Percentiles rank a stretch among this genome's conserved stretches.
Evolutionary conservation across 2,888 invertebrate genomes (phyloP).

Genomic region (Glyphotaelius pellucidus): DNA sequence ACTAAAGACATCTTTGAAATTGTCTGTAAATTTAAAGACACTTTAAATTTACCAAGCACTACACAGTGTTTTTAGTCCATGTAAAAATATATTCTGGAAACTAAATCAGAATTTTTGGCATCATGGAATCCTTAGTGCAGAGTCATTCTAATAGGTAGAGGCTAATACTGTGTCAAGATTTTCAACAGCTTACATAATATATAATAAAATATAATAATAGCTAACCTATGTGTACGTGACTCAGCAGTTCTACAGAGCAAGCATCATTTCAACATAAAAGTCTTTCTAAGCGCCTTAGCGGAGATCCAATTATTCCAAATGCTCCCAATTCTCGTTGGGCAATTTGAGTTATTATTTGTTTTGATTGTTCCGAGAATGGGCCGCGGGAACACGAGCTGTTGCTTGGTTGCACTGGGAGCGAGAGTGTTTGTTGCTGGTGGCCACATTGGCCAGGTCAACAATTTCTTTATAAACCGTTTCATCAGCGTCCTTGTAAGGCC

Average conservation of each 20-base stretch:
- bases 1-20: too few species aligned
- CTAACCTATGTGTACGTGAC: neutral
- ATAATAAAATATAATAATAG: neutral
- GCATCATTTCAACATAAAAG: neutral
- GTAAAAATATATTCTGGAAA: neutral
- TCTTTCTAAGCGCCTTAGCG: neutral
- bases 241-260: neutral
- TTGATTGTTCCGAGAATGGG: neutral
- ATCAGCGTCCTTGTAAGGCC: constrained; percentile 46
- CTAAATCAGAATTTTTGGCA: neutral
- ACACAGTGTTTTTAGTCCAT: neutral
- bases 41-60: too few species aligned
- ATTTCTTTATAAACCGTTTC: constrained; percentile 24
- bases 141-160: neutral
- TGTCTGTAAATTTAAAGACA: too few species aligned
- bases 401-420: neutral
- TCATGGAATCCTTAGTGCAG: neutral
- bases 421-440: neutral
- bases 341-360: neutral
- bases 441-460: neutral
- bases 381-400: neutral
- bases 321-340: constrained; percentile 2
- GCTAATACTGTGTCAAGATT: neutral
- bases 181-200: neutral
- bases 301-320: constrained; percentile 2